Evolutionary conservation across 2,888 invertebrate species (phyloP).

Genomic region (Acleris sparsana): DNA sequence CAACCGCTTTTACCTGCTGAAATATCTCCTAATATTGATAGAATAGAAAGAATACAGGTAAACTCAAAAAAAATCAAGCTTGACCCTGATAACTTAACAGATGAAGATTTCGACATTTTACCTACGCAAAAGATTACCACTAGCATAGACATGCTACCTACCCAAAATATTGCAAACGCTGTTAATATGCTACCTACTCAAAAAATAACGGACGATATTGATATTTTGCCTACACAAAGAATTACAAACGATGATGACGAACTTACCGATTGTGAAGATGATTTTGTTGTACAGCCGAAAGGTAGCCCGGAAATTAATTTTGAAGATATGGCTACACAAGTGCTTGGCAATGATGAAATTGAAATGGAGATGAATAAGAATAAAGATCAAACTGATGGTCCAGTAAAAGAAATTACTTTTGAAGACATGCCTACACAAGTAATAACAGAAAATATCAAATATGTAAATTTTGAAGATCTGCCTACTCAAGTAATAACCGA

Average conservation of each 20-base stretch:
- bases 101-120: slow-evolving; percentile 57
- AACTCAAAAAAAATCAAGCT: slow-evolving; percentile 39
- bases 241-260: slow-evolving; percentile 37
- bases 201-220: slow-evolving; percentile 50
- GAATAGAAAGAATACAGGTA: slow-evolving; percentile 42
- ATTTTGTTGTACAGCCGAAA: slow-evolving; percentile 29
- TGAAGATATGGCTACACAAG: slow-evolving; percentile 46
- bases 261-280: slow-evolving; percentile 44
- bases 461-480: slow-evolving; percentile 52
- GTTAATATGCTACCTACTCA: slow-evolving; percentile 36
- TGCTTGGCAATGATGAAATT: slow-evolving; percentile 29
- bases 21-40: slow-evolving; percentile 28
- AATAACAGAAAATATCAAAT: slow-evolving; percentile 42
- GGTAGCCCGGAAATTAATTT: slow-evolving; percentile 36
- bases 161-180: slow-evolving; percentile 25
- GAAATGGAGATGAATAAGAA: slow-evolving; percentile 35
- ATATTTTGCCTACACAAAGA: slow-evolving; percentile 53
- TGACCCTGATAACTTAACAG: slow-evolving; percentile 54
- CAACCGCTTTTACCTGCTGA: slow-evolving; percentile 59
- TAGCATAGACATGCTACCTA: slow-evolving; percentile 28
- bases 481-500: slow-evolving; percentile 58
- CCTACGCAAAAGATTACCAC: slow-evolving; percentile 53
- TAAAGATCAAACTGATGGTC: slow-evolving; percentile 45
- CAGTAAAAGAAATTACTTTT: slow-evolving; percentile 38
- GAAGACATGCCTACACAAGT: slow-evolving; percentile 63